Evolutionary conservation across 1,140 invertebrate genomes (phyloP), one percentile per base, ranked within the genome.

Genomic region (Diorhabda carinulata): DNA sequence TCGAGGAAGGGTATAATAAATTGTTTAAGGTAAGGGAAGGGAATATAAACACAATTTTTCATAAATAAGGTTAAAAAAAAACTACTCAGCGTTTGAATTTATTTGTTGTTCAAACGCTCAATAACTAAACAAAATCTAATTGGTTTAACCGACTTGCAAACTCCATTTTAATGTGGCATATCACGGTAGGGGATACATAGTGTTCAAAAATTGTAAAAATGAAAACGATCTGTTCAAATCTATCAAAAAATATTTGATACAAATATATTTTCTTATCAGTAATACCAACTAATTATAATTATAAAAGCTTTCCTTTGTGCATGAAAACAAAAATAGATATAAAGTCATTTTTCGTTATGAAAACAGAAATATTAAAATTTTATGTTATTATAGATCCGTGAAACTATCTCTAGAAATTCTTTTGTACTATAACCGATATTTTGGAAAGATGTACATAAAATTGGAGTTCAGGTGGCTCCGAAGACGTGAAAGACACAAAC

Each of bases 111-210:
- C 58, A 60, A 67, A 58, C 43, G 65, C n/a, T 60, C 64, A 8
- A 5, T 3, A 60, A 67, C 5, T 67, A 67, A 67, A 72, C 57
- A 70, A 72, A 68, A 70, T 68, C 70, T 71, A 71, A 69, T 64
- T 70, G 69, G 68, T 69, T 71, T 68, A 71, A 65, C 72, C 74
- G 67, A 73, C 61, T 64, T 75, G 74, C 74, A 75, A 75, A 75
- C 74, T 72, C 74, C 72, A 72, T 73, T 44, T 45, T 62, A 72
- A 70, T 75, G 72, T 75, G 74, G 74, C 72, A 75, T 73, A 75
- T 75, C 72, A 73, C 63, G 25, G 57, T 43, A n/a, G 43, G 61
- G 68, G 69, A 67, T 70, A 72, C 70, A 70, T 74, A 70, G 64
- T 66, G 57, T 52, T 52, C 2, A 52, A 25, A 25, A 25, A 25